A percentile compares a stretch with the other conserved stretches of the same genome.
Conservation (phyloP, 2,888 invertebrate genomes). For the Amphipoea oculea region DNA sequence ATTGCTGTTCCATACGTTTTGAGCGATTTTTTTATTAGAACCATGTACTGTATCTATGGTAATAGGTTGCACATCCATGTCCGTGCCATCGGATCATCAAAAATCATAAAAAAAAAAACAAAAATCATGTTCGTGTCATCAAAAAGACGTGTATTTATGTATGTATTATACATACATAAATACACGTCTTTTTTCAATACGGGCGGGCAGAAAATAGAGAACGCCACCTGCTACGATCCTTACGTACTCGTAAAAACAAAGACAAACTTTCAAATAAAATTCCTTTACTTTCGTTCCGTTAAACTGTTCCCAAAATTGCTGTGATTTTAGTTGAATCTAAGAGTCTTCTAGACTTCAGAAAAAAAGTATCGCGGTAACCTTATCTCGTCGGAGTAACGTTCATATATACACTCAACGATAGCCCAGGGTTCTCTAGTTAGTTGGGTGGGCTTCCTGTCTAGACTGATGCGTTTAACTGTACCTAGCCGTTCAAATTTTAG, state of each 20-base stretch:
- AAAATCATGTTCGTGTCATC: too few relatives aligned
- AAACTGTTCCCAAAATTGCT: too few relatives aligned
- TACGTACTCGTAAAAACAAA: neutral
- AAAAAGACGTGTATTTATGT: too few relatives aligned
- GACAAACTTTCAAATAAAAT: neutral
- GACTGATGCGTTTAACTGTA: slow-evolving; percentile 24
- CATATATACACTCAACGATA: slow-evolving; percentile 3
- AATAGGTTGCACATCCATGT: too few relatives aligned
- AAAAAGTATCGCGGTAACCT: slow-evolving; percentile 1
- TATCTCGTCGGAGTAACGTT: slow-evolving; percentile 30
- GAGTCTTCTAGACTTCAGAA: neutral
- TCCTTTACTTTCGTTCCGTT: neutral
- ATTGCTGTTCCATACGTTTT: too few relatives aligned
- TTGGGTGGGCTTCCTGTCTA: slow-evolving; percentile 45
- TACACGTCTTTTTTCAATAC: too few relatives aligned
- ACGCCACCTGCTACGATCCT: neutral
- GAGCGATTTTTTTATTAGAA: too few relatives aligned
- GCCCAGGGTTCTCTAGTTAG: neutral
- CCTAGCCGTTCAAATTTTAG: neutral
- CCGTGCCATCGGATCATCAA: too few relatives aligned
- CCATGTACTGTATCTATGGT: too few relatives aligned
- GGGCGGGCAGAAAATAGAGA: neutral
- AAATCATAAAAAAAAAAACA: too few relatives aligned
- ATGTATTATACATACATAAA: too few relatives aligned
- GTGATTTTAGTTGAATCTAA: too few relatives aligned